These are phyloP conservation scores for Cynaeus angustus DNA, from an alignment of 2,888 invertebrate genomes.

Conservation along the genomic window DNA sequence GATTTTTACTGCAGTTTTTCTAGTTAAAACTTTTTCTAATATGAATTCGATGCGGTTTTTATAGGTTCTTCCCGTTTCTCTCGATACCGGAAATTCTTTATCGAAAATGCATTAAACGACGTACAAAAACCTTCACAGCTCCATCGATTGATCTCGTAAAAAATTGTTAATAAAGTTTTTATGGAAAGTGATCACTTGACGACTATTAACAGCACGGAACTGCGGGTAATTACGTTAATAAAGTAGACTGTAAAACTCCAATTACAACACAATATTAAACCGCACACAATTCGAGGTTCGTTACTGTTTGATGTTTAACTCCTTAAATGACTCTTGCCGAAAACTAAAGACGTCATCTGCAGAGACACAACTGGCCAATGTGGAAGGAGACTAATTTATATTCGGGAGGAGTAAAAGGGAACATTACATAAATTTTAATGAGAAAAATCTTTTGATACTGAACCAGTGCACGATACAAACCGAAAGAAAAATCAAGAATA, in stretches of 20 bases:
- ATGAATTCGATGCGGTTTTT: constrained; percentile 18
- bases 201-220: constrained; percentile 15
- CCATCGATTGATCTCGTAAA: constrained; percentile 16
- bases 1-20: constrained; percentile 1
- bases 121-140: constrained; percentile 19
- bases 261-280: constrained; percentile 29
- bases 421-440: too few species aligned
- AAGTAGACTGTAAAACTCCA: constrained; percentile 25
- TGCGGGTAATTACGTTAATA: constrained; percentile 30
- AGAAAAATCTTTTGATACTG: neutral
- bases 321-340: constrained; percentile 9
- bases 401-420: neutral
- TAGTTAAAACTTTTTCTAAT: constrained; percentile 14
- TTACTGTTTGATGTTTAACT: constrained; percentile 20
- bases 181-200: constrained; percentile 18
- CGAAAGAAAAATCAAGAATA: too few species aligned
- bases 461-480: too few species aligned
- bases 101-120: constrained; percentile 22
- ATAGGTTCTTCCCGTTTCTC: constrained; percentile 8
- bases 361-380: neutral
- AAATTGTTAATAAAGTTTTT: constrained; percentile 28
- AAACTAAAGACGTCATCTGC: constrained; percentile 31
- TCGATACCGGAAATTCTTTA: constrained; percentile 11
- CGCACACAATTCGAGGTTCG: constrained; percentile 18
- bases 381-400: neutral